phyloP scores from a whole-genome alignment of 2,888 invertebrate genomes.

The Argyresthia goedartella region DNA sequence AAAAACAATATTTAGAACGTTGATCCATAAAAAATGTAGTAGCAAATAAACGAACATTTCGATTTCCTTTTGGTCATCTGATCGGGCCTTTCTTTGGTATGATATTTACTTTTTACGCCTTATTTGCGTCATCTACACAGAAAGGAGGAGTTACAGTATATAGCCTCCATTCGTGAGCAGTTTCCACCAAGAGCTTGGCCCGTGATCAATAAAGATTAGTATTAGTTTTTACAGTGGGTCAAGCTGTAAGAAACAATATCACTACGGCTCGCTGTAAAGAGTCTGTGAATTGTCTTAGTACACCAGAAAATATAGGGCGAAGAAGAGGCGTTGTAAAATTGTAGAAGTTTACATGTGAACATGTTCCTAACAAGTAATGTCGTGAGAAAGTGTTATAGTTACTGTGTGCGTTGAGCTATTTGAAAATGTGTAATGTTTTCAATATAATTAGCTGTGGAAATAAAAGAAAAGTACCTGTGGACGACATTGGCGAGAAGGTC shows the following conservation, averaged over 20 bases:
- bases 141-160: no score
- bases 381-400: background rate
- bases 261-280: constrained; percentile 7
- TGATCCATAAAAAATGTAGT: no score
- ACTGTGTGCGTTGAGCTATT: background rate
- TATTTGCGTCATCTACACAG: background rate
- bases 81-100: constrained; percentile 3
- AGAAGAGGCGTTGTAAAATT: background rate
- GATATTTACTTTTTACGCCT: background rate
- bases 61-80: background rate
- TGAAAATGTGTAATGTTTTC: no score
- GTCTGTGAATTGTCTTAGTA: constrained; percentile 2
- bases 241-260: background rate
- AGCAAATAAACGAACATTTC: no score
- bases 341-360: no score
- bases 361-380: no score
- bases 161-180: no score
- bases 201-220: no score
- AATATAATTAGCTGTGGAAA: background rate
- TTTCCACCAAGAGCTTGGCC: no score
- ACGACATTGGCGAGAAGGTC: constrained; percentile 93
- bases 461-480: constrained; percentile 79
- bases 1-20: no score
- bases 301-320: background rate
- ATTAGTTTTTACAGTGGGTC: background rate